Conservation (phyloP, 2,113 vertebrate genomes). For the Vidua macroura region DNA sequence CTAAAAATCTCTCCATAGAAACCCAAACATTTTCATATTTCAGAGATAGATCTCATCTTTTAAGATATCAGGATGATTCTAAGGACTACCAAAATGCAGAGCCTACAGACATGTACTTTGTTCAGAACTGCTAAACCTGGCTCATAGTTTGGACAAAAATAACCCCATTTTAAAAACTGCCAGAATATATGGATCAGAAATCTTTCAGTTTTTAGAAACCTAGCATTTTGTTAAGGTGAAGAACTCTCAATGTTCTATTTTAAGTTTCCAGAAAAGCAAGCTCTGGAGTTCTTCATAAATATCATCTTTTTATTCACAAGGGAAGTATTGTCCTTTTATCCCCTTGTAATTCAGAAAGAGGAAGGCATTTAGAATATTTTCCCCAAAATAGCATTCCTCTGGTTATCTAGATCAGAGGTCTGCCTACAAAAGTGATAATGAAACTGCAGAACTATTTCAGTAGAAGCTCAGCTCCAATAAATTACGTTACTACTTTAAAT, state of each 20-base stretch:
- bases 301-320: not conserved
- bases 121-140: conserved; percentile 13
- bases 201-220: not conserved
- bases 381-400: conserved; percentile 2
- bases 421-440: conserved; percentile 40
- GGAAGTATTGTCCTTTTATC: not conserved
- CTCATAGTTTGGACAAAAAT: conserved; percentile 1
- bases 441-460: conserved; percentile 27
- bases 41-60: not conserved
- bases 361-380: conserved; percentile 18
- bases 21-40: not conserved
- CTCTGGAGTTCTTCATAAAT: conserved; percentile 20
- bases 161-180: not conserved
- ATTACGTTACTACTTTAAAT: conserved; percentile 14
- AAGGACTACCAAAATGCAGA: not conserved
- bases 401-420: conserved; percentile 37
- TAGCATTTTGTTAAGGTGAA: conserved; percentile 11
- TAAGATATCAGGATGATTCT: not conserved
- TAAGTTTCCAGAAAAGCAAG: not conserved
- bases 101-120: not conserved
- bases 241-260: conserved; percentile 9
- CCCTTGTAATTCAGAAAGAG: not conserved
- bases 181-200: not conserved
- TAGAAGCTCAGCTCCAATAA: not conserved
- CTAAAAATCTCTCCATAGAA: not conserved